Percentiles rank a stretch among this genome's conserved stretches.
These are phyloP conservation scores for Halocaridina rubra DNA, from an alignment of 2,888 invertebrate genomes.

Conservation along the genomic window DNA sequence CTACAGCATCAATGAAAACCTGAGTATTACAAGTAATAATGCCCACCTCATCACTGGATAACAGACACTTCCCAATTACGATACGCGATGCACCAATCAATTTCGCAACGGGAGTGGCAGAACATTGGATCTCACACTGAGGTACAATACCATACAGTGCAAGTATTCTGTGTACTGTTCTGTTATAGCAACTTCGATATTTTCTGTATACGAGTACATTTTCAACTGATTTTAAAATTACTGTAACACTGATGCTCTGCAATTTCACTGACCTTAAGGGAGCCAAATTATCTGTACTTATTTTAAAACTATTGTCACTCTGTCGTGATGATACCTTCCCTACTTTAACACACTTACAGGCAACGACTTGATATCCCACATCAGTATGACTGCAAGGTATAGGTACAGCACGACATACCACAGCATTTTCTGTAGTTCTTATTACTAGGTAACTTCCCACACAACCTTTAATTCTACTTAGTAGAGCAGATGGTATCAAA, in stretches of 20 bases:
- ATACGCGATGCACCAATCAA: constrained; percentile 29
- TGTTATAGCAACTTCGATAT: neutral
- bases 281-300: constrained; percentile 4
- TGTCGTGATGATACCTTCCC: neutral
- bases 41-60: constrained; percentile 7
- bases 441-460: constrained; percentile 1
- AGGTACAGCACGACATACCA: constrained; percentile 19
- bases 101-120: constrained; percentile 32
- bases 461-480: neutral
- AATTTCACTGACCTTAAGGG: neutral
- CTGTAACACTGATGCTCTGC: neutral
- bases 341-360: constrained; percentile 32
- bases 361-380: constrained; percentile 22
- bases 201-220: constrained; percentile 35
- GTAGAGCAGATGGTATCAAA: neutral
- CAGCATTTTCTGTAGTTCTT: neutral
- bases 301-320: neutral
- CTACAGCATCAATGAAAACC: constrained; percentile 20
- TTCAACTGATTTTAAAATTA: constrained; percentile 25
- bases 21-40: neutral
- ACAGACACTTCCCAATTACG: neutral
- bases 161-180: neutral
- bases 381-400: neutral
- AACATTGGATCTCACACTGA: constrained; percentile 6
- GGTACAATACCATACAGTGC: constrained; percentile 16